Conservation (phyloP, 2,113 vertebrate genomes). For the Strigops habroptila region DNA sequence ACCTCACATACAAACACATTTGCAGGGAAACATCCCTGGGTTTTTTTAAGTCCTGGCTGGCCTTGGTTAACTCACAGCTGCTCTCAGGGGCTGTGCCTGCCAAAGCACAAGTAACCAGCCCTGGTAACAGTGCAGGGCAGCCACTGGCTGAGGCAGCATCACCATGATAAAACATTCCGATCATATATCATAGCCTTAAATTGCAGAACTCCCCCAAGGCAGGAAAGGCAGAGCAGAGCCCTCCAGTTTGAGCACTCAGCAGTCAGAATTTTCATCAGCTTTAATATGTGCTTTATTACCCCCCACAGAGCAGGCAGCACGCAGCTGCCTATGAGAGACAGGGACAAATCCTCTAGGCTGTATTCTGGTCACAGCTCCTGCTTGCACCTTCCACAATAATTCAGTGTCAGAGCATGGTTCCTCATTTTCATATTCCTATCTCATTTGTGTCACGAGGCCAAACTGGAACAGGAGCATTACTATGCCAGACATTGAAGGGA, state of each 20-base stretch:
- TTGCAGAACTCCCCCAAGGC: neutral
- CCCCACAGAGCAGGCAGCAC: neutral
- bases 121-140: rapidly evolving
- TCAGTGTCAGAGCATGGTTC: neutral
- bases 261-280: neutral
- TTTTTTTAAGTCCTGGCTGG: neutral
- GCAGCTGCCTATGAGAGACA: neutral
- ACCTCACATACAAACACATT: neutral
- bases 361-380: neutral
- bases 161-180: neutral
- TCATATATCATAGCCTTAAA: neutral
- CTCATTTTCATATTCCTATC: neutral
- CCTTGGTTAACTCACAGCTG: neutral
- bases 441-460: neutral
- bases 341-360: rapidly evolving
- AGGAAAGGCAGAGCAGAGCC: neutral
- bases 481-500: neutral
- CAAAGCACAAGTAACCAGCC: neutral
- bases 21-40: neutral
- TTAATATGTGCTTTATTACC: neutral
- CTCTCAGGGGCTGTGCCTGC: neutral
- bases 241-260: neutral
- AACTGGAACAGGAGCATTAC: neutral
- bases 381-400: neutral
- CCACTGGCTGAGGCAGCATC: neutral